Conservation (phyloP, 2,113 vertebrate species). For the Lipotes vexillifer region DNA sequence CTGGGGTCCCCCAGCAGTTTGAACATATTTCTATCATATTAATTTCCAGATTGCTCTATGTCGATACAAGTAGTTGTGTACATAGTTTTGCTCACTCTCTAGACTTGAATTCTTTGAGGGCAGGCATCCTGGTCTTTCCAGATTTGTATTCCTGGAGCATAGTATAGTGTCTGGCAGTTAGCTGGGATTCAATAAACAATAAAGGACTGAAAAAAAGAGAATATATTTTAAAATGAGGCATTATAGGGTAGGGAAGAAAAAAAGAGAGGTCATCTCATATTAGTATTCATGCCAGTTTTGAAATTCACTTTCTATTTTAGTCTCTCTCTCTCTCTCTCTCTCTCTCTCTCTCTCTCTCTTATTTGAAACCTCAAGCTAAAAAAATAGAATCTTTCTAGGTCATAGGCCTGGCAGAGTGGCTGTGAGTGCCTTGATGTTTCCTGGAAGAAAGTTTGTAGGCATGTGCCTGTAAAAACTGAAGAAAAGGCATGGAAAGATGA, state of each 20-base stretch:
- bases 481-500: neutral
- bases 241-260: neutral
- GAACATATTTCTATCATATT: neutral
- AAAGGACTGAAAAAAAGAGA: neutral
- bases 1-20: neutral
- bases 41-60: neutral
- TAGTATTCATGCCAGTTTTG: conserved; percentile 53
- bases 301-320: conserved; percentile 68
- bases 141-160: neutral
- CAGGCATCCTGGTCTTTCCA: neutral
- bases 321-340: neutral
- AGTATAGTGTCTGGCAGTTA: neutral
- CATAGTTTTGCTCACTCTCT: neutral
- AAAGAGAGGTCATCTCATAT: conserved; percentile 51
- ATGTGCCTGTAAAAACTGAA: neutral
- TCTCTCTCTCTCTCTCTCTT: neutral
- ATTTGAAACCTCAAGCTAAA: conserved; percentile 56
- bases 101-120: neutral
- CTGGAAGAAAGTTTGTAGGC: neutral
- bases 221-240: neutral
- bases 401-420: conserved; percentile 39
- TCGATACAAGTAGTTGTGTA: neutral
- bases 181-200: neutral
- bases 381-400: conserved; percentile 57
- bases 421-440: conserved; percentile 39